These are phyloP conservation scores for Sylvilagus bachmani DNA, from an alignment of 2,113 vertebrate genomes.

Conservation along the genomic window DNA sequence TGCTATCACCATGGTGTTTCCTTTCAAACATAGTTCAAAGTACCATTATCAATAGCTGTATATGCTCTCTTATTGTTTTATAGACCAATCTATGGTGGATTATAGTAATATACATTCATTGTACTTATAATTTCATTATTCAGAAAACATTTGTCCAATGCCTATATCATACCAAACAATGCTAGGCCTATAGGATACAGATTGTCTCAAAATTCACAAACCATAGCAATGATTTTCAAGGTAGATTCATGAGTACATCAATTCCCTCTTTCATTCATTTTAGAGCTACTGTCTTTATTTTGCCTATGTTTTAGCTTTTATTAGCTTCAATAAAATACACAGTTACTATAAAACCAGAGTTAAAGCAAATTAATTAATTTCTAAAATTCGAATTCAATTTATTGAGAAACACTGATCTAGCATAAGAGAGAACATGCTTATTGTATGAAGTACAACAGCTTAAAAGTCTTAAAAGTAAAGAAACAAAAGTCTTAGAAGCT, in stretches of 20 bases:
- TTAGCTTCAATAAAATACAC: background rate
- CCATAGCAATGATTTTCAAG: background rate
- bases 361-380: conserved; percentile 42
- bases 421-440: background rate
- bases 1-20: background rate
- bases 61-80: background rate
- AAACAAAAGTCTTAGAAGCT: conserved; percentile 22
- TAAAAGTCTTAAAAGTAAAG: background rate
- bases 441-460: background rate
- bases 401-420: background rate
- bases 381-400: background rate
- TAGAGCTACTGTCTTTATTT: background rate
- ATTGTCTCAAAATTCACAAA: conserved; percentile 39
- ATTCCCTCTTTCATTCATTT: background rate
- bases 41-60: background rate
- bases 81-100: background rate
- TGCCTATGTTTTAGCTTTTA: background rate
- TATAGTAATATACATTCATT: background rate
- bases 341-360: background rate
- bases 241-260: background rate
- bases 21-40: background rate
- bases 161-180: background rate
- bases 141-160: background rate
- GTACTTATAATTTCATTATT: conserved; percentile 6
- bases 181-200: background rate